phyloP scores from a whole-genome alignment of 1,140 invertebrate species.

The Aphis gossypii region DNA sequence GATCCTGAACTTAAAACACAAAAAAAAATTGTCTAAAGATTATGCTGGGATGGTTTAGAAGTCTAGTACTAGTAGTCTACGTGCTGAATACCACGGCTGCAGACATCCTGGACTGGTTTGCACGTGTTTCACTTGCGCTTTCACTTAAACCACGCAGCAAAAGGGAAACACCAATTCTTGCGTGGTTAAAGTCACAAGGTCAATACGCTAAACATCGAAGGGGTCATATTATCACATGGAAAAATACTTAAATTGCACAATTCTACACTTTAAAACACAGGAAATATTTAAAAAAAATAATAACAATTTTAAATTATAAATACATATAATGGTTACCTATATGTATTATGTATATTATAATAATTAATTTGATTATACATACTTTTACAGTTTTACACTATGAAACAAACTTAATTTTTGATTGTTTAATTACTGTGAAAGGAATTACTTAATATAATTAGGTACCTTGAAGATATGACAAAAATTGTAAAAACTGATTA shows the following conservation, averaged over 20 bases:
- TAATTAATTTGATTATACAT: not conserved
- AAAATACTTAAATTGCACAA: not conserved
- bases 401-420: not conserved
- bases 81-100: conserved; percentile 6
- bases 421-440: conserved; percentile 17
- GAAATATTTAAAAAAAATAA: conserved; percentile 4
- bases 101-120: conserved; percentile 55
- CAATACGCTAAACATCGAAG: not conserved
- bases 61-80: not conserved
- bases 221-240: not conserved
- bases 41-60: not conserved
- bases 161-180: conserved; percentile 37
- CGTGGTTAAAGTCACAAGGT: conserved; percentile 37
- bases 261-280: not conserved
- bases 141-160: conserved; percentile 20
- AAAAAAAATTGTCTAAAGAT: not conserved
- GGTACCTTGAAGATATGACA: not conserved
- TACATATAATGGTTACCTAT: no score
- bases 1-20: not conserved
- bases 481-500: not conserved
- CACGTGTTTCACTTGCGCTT: conserved; percentile 46
- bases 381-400: not conserved
- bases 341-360: not conserved
- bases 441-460: not conserved
- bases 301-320: not conserved